Base-by-base conservation (phyloP, 2,888 invertebrate genomes). In the Escarpia spicata region DNA sequence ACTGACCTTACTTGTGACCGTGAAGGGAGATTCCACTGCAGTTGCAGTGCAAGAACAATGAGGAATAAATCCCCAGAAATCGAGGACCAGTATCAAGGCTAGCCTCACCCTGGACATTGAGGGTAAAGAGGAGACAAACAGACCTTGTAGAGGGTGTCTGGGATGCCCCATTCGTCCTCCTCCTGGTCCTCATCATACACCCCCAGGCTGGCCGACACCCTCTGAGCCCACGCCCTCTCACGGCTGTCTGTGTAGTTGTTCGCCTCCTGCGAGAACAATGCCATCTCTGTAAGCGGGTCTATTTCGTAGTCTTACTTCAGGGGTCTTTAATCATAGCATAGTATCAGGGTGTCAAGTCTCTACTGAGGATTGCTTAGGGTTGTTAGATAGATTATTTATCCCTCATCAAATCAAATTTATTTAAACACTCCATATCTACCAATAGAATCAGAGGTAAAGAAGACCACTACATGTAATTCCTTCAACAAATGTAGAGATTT, bases 141-240 rank as follows among this genome's bases (percentile, higher is more conserved):
- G 43, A 92, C 92, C 91, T 91, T 92, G 91, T 91, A 91, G 37
- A 91, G 45, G n/a, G 91, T 92, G 91, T 92, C 92, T 43, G 75
- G 10, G 6, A 45, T 26, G 37, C 52, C 44, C 91, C 44, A 44
- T 26, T 91, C 92, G 0, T 92, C 92, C 6, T 92, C 92, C 19
- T 90, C 91, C 8, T 93, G 93, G 12, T 90, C 92, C 37, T 93
- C 93, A 6, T 43, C 43, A n/a, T 92, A 60, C 26, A 37, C 75
- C 92, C 93, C 43, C 92, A 93, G 75, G 4, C 43, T 60, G 31
- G 43, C n/a, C 44, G 91, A 90, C 45, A 92, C 44, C 19, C 92
- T 44, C 43, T 60, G 43, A 12, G 92, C 93, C 91, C 90, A 91
- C 26, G 58, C 92, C 75, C 43, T 31, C 43, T 93, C 93, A 6